Conservation (phyloP, 1,140 invertebrate genomes). For the Drosophila nikananu region DNA sequence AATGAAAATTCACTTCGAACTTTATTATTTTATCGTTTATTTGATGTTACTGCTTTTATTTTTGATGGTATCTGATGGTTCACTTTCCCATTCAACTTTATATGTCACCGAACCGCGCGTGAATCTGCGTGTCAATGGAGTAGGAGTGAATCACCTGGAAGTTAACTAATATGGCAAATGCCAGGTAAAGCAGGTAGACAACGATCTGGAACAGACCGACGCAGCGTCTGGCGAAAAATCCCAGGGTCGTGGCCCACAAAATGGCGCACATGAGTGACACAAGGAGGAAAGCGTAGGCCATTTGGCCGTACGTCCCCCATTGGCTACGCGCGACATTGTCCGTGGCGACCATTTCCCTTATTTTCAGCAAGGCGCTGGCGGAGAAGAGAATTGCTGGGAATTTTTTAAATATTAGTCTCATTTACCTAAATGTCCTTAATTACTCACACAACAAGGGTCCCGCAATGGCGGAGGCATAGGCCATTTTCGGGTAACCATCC, state of each 20-base stretch:
- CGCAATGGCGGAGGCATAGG: constrained; percentile 38
- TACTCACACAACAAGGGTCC: constrained; percentile 42
- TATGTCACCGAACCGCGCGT: background rate
- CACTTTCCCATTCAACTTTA: background rate
- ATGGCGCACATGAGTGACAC: constrained; percentile 4
- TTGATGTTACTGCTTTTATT: background rate
- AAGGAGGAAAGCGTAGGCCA: constrained; percentile 24
- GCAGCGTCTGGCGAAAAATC: constrained; percentile 34
- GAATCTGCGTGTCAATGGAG: background rate
- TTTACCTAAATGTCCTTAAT: background rate
- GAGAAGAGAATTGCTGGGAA: constrained; percentile 19
- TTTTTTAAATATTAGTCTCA: background rate
- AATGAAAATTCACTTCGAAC: too few species aligned
- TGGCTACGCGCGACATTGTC: background rate
- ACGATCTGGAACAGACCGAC: constrained; percentile 23
- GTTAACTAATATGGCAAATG: constrained; percentile 23
- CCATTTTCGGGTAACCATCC: constrained; percentile 46
- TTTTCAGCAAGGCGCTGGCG: constrained; percentile 11
- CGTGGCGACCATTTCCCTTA: background rate
- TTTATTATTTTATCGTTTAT: background rate
- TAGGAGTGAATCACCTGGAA: constrained; percentile 22
- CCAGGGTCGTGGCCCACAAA: constrained; percentile 36
- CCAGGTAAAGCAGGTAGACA: constrained; percentile 14
- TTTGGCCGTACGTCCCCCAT: constrained; percentile 21
- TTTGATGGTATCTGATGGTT: too few species aligned